Base-by-base conservation (phyloP, 1,140 invertebrate genomes). In the Luehdorfia chinensis region DNA sequence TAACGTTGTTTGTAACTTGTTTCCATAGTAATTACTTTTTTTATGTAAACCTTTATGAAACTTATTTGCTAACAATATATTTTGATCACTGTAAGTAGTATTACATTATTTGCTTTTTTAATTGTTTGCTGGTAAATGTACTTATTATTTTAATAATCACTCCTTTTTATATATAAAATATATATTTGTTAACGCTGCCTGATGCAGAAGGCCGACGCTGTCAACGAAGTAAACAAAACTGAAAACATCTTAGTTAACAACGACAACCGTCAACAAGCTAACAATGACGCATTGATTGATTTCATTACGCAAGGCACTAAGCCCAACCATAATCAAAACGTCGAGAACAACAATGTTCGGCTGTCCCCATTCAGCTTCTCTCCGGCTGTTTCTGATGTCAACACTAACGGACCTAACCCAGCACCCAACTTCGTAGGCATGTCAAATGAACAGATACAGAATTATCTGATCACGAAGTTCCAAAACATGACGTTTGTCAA, bases 381-480 rank as follows among this genome's bases (percentile, higher is more conserved):
- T 1, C 59, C 68, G 6, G 47, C 52, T 1, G 30, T 47, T 6
- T 12, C 49, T 7, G 46, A 55, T 6, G 48, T 52, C 18, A 50
- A 16, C 36, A 48, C 32, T 33, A 69, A 69, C 33, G 64, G 59
- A 9, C 45, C 59, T 12, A 64, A 14, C 27, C 66, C 71, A 2
- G 51, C 73, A 27, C 74, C 71, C 0, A 66, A 53, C 47, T 75
- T 84, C 32, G 68, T 54, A 0, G 66, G 47, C 25, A 73, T 85
- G 76, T 63, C 66, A 9, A 78, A 77, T 36, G 77, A 85, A 1
- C 66, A 85, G 47, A 76, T 83, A 45, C 81, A 85, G 31, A 63
- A 74, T 15, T 85, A 84, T 53, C 52, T 85, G 6, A 78, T 81
- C 33, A 60, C 69, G 8, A 83, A 84, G 54, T 80, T 85, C 37